Conservation (phyloP, 2,888 invertebrate genomes). For the Tachina fera region DNA sequence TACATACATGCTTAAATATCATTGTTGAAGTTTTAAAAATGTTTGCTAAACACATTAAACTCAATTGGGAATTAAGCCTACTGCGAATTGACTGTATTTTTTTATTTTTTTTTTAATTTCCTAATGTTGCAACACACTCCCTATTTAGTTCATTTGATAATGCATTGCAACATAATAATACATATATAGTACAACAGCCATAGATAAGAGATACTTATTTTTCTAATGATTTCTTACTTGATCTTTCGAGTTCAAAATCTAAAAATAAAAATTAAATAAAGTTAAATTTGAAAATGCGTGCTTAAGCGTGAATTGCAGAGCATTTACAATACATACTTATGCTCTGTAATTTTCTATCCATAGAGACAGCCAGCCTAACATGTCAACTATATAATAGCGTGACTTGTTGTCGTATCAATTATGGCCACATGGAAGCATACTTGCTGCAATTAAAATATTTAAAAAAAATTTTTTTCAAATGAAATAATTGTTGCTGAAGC, state of each 20-base stretch:
- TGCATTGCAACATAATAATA: conserved; percentile 20
- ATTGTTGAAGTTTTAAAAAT: too few species aligned
- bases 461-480: conserved; percentile 4
- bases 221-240: conserved; percentile 37
- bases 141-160: conserved; percentile 19
- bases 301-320: neutral
- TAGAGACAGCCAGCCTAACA: neutral
- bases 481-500: neutral
- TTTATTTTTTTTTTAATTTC: neutral
- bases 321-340: neutral
- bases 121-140: neutral
- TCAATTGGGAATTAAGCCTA: too few species aligned
- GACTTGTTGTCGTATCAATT: conserved; percentile 51
- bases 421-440: conserved; percentile 29
- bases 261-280: conserved; percentile 29
- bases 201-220: conserved; percentile 50
- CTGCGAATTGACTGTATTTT: neutral
- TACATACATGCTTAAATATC: too few species aligned
- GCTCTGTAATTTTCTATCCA: conserved; percentile 5
- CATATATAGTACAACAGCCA: neutral
- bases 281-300: conserved; percentile 17
- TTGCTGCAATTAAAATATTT: conserved; percentile 47
- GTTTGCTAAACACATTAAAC: too few species aligned
- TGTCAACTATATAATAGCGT: conserved; percentile 25
- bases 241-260: conserved; percentile 52